Evolutionary conservation across 1,140 invertebrate species (phyloP).

Genomic region (Lineus longissimus): DNA sequence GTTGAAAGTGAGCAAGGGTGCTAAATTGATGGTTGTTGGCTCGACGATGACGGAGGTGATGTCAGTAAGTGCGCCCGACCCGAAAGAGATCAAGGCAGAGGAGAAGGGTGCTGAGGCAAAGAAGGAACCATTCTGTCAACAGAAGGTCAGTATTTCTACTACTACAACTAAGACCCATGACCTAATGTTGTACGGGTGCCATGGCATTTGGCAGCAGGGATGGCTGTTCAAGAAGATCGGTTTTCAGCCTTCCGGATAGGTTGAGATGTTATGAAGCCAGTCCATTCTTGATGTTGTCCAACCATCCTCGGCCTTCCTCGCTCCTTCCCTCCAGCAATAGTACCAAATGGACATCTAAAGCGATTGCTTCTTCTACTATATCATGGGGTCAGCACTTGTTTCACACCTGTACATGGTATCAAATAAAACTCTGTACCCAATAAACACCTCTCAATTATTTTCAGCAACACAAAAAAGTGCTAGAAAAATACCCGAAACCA

Average conservation of each 20-base stretch:
- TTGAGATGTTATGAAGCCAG: no score
- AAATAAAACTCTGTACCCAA: no score
- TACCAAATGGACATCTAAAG: no score
- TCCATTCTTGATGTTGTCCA: no score
- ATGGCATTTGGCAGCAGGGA: neutral
- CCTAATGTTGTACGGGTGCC: neutral
- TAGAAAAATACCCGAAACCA: constrained; percentile 81
- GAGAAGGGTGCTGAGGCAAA: constrained; percentile 56
- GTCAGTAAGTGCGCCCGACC: constrained; percentile 66
- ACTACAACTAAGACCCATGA: neutral
- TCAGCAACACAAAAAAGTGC: constrained; percentile 75
- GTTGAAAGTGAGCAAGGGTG: constrained; percentile 75
- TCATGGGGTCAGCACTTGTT: no score
- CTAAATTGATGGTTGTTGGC: constrained; percentile 89
- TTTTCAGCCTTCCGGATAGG: no score
- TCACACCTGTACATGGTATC: no score
- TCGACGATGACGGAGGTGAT: constrained; percentile 86
- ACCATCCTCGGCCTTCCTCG: no score
- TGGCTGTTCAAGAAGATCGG: no score
- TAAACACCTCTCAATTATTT: no score
- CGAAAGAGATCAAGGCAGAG: constrained; percentile 50
- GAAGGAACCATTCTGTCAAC: constrained; percentile 78
- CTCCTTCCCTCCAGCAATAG: no score
- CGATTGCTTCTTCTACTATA: no score
- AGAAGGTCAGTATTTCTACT: constrained; percentile 59